phyloP scores from a whole-genome alignment of 2,888 invertebrate genomes.

The Odontothrips loti region DNA sequence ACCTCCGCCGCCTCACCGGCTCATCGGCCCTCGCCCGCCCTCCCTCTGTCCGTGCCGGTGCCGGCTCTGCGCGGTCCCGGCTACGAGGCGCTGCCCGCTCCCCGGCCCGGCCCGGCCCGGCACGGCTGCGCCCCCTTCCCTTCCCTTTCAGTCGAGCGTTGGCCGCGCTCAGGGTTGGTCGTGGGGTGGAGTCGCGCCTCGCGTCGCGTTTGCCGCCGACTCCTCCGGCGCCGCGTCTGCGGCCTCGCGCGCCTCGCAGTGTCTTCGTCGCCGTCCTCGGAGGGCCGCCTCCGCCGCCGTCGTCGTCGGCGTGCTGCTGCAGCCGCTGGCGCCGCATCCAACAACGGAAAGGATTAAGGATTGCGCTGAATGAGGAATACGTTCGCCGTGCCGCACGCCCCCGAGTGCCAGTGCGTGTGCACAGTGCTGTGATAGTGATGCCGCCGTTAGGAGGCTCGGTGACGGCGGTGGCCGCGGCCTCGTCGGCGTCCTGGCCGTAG shows the following conservation, averaged over 20 bases:
- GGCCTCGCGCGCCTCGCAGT: neutral
- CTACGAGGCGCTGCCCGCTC: neutral
- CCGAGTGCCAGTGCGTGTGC: too few relatives aligned
- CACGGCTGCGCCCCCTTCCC: neutral
- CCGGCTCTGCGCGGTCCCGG: neutral
- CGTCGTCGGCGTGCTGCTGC: neutral
- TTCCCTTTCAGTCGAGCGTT: constrained; percentile 15
- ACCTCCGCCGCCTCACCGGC: too few relatives aligned
- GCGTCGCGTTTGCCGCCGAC: neutral
- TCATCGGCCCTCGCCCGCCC: too few relatives aligned
- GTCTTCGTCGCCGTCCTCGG: neutral
- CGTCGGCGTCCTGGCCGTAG: neutral
- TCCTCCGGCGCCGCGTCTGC: neutral
- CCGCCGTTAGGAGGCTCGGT: too few relatives aligned
- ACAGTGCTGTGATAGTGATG: too few relatives aligned
- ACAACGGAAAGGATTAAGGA: too few relatives aligned
- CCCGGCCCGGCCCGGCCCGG: neutral
- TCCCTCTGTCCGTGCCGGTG: too few relatives aligned
- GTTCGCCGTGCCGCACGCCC: too few relatives aligned
- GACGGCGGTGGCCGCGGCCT: neutral
- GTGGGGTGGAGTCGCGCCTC: neutral
- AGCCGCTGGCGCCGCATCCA: too few relatives aligned
- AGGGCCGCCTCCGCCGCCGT: neutral
- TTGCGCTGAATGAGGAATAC: too few relatives aligned
- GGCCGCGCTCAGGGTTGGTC: neutral